A percentile compares a stretch with the other conserved stretches of the same genome.
phyloP scores from a whole-genome alignment of 2,888 invertebrate genomes.

The Parthenolecanium corni region DNA sequence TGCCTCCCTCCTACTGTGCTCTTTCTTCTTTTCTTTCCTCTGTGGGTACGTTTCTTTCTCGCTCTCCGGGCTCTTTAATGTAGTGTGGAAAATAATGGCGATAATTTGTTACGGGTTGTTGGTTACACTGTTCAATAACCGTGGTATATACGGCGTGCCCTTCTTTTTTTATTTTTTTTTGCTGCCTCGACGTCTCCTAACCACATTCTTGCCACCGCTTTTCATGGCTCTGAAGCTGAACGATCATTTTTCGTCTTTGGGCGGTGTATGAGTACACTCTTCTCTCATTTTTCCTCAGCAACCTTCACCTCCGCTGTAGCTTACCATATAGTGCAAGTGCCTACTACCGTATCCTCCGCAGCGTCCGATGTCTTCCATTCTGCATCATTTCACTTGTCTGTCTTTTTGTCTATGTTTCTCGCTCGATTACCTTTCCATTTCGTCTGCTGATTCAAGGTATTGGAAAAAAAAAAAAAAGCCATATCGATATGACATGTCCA shows the following conservation, averaged over 20 bases:
- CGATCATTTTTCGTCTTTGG: not conserved
- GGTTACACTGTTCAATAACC: slow-evolving; percentile 28
- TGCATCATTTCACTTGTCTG: too few relatives aligned
- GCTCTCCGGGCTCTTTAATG: slow-evolving; percentile 7
- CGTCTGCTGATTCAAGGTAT: too few relatives aligned
- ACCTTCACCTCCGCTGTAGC: not conserved
- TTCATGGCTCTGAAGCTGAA: not conserved
- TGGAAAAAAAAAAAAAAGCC: too few relatives aligned
- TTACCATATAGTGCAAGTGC: too few relatives aligned
- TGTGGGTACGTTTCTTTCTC: not conserved
- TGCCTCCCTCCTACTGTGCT: too few relatives aligned
- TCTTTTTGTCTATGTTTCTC: too few relatives aligned
- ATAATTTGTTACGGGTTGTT: slow-evolving; percentile 27
- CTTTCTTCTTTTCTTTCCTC: too few relatives aligned
- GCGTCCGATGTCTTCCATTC: too few relatives aligned
- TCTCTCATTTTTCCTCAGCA: not conserved
- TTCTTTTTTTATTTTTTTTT: not conserved
- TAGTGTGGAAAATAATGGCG: slow-evolving; percentile 24
- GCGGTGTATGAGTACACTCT: not conserved
- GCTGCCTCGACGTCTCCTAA: not conserved
- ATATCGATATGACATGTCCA: too few relatives aligned
- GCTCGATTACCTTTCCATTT: too few relatives aligned
- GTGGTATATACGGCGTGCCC: slow-evolving; percentile 5
- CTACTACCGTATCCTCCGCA: too few relatives aligned
- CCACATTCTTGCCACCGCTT: slow-evolving; percentile 22